Base-by-base conservation (phyloP, 2,888 invertebrate species). In the Drosophila kanekoi region DNA sequence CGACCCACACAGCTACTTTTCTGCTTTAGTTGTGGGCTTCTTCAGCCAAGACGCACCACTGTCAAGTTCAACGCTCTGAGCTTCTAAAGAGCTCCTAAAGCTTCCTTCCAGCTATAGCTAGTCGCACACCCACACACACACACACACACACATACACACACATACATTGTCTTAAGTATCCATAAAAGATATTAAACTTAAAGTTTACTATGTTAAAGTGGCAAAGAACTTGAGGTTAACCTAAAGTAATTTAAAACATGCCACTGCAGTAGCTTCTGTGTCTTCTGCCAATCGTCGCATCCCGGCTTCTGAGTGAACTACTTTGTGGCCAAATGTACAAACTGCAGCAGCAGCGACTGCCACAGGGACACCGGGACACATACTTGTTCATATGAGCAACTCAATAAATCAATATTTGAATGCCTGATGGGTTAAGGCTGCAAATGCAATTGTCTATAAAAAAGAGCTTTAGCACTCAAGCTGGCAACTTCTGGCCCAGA, bases 321-420 rank as follows among this genome's bases (percentile, higher is more conserved):
- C 53, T 52, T 52, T 63, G 63, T 59, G 61, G 62, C 41, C 57
- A 52, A 37, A 52, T 56, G 38, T 54, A 20, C 48, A 77, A 61
- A 43, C 57, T 40, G 56, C 40, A 67, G 35, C 18, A 48, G 20
- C 43, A 44, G 28, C 49, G 56, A 47, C 51, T 49, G 38, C 54
- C 32, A 54, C 20, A 48, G 52, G 79, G 68, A 70, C 68, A 63
- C 35, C 23, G 11, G 20, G 20, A 23, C 58, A 47, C 37, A 40
- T 18, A 28, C 18, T 23, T 44, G 45, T 51, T 44, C 57, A 82
- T 71, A 74, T 83, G 89, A 82, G 87, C 67, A 72, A 67, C 75
- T 75, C 85, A 67, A 87, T 83, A 89, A 83, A 83, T 83, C 83
- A 89, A 83, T 89, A 87, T 81, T 83, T 65, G 70, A 84, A 66